Evolutionary conservation across 2,888 invertebrate species (phyloP), one percentile per base, ranked within the genome.

Genomic region (Phrixothrix hirtus): DNA sequence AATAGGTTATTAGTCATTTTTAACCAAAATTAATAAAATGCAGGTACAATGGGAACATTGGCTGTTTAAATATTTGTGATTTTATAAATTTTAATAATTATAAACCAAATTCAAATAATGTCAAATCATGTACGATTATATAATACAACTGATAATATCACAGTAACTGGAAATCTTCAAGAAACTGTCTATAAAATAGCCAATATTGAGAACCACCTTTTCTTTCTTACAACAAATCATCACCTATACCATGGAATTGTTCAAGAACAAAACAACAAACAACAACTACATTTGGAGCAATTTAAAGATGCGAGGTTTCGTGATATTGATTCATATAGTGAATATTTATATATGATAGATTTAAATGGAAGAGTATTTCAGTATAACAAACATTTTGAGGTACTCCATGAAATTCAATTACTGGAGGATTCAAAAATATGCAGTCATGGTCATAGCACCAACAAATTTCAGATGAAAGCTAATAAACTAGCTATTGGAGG

Each of bases 351-450:
- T 69, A 75, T 83, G 51, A 81, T 87, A 55, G 83, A 83, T 73
- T 75, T 78, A 37, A 81, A 81, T 64, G 87, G 87, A 11, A 76
- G 80, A 53, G 79, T 85, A 14, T 81, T 80, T 62, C 83, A 81
- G 72, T 80, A 79, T 68, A 74, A 80, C 36, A 68, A 73, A 46
- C 76, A 76, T 65, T 77, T 85, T 64, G 80, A 78, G 67, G 72
- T 78, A 50, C 73, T 81, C 57, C 82, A 83, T 68, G 85, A 84
- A 72, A 80, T 87, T 46, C 65, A 81, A 44, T 77, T 87, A 15
- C 79, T 80, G 59, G 85, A 86, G 64, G 85, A 86, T 59, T 76
- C 81, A 1, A 84, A 82, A 68, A 81, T 79, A 65, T 87, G 87
- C 63, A 79, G 79, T 31, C 85, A 86, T 61, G 87, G 87, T 54